phyloP scores from a whole-genome alignment of 2,113 vertebrate genomes.

The Eolophus roseicapilla region DNA sequence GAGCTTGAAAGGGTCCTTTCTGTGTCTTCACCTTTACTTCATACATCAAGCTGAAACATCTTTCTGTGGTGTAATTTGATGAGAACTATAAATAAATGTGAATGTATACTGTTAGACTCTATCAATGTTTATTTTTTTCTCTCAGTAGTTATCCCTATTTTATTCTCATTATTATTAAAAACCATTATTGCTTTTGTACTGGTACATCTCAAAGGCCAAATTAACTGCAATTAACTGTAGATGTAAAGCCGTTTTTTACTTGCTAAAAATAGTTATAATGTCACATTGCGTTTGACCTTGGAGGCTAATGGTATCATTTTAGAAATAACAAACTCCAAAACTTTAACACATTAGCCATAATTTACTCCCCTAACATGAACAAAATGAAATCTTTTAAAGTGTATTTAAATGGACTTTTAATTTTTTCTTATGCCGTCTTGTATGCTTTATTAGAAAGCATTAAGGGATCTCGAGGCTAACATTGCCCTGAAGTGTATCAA shows the following conservation, averaged over 20 bases:
- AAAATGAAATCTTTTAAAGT: constrained; percentile 18
- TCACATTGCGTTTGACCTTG: constrained; percentile 16
- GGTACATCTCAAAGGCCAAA: neutral
- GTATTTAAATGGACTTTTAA: constrained; percentile 35
- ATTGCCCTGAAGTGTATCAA: neutral
- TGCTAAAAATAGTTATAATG: constrained; percentile 24
- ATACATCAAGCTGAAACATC: neutral
- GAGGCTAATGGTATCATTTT: constrained; percentile 36
- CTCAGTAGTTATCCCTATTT: neutral
- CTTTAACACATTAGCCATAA: neutral
- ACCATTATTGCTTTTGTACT: neutral
- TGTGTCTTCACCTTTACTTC: neutral
- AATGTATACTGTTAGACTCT: neutral
- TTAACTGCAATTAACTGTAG: constrained; percentile 33
- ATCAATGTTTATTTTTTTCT: neutral
- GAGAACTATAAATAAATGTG: neutral
- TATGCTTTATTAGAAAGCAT: constrained; percentile 14
- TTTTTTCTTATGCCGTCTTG: neutral
- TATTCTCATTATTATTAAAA: constrained; percentile 6
- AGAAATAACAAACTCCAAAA: constrained; percentile 20
- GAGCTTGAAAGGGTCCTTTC: neutral
- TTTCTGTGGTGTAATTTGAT: neutral
- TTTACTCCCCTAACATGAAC: neutral
- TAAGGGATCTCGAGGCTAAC: neutral
- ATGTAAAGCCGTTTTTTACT: constrained; percentile 8